Percentiles rank a stretch among this genome's conserved stretches.
Evolutionary conservation across 1,140 invertebrate species (phyloP).

Genomic region (Heterodera schachtii): DNA sequence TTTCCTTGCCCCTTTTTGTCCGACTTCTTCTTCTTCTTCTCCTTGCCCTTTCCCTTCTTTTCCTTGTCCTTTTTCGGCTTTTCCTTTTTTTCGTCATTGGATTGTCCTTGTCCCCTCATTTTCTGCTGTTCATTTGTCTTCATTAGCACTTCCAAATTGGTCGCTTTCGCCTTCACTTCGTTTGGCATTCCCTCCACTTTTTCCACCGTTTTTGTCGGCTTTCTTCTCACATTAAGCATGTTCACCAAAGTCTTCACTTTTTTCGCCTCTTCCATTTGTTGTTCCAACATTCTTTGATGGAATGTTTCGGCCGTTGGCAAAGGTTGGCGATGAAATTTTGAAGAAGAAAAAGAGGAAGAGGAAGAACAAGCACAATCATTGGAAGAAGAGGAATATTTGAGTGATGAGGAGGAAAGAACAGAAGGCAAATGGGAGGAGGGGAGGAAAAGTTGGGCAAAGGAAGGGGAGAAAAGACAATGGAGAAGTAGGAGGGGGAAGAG

Average conservation of each 20-base stretch:
- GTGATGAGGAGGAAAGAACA: neutral
- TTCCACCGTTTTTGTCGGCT: neutral
- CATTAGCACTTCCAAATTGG: neutral
- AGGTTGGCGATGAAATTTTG: neutral
- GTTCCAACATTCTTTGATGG: neutral
- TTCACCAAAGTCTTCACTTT: neutral
- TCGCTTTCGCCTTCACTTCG: neutral
- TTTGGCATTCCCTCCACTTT: neutral
- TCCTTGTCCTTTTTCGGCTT: neutral
- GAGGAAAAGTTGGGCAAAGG: neutral
- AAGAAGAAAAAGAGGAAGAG: neutral
- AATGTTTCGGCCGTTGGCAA: neutral
- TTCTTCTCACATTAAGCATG: neutral
- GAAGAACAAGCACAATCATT: neutral
- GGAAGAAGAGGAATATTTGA: neutral
- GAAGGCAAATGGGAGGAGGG: neutral
- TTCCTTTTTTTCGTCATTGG: neutral
- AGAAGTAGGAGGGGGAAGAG: neutral
- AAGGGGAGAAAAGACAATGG: neutral
- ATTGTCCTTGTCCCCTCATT: neutral
- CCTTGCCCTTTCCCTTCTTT: neutral
- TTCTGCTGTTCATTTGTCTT: neutral
- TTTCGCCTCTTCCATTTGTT: conserved; percentile 3
- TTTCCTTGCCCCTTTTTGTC: neutral
- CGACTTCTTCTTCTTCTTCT: neutral